phyloP scores from a whole-genome alignment of 2,113 vertebrate species.

The Probosciger aterrimus region DNA sequence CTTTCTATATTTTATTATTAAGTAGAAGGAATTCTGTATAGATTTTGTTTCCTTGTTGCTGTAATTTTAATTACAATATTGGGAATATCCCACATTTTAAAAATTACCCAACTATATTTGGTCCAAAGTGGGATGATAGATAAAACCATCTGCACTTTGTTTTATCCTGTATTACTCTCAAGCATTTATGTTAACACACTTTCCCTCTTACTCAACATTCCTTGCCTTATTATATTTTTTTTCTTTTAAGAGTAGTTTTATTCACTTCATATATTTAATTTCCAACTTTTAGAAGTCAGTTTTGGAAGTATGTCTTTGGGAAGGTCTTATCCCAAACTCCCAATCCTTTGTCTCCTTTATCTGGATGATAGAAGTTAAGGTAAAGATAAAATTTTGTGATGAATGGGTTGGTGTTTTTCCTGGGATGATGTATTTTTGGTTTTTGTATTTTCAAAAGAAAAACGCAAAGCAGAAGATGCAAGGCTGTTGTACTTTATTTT shows the following conservation, averaged over 20 bases:
- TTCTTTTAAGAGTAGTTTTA: not conserved
- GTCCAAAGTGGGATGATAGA: not conserved
- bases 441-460: not conserved
- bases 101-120: not conserved
- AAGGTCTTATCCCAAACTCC: not conserved
- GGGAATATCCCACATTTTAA: not conserved
- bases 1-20: not conserved
- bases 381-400: not conserved
- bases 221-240: not conserved
- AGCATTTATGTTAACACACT: not conserved
- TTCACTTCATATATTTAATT: not conserved
- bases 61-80: not conserved
- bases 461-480: not conserved
- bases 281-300: not conserved
- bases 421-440: not conserved
- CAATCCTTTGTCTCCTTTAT: not conserved
- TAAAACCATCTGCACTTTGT: not conserved
- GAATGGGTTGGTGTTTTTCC: not conserved
- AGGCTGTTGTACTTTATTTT: not conserved
- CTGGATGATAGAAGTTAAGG: not conserved
- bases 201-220: not conserved
- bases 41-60: conserved; percentile 1
- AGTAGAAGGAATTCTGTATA: not conserved
- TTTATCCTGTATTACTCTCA: not conserved
- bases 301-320: not conserved